phyloP scores from a whole-genome alignment of 2,797 vertebrate species.

The Diplodus puntazzo region DNA sequence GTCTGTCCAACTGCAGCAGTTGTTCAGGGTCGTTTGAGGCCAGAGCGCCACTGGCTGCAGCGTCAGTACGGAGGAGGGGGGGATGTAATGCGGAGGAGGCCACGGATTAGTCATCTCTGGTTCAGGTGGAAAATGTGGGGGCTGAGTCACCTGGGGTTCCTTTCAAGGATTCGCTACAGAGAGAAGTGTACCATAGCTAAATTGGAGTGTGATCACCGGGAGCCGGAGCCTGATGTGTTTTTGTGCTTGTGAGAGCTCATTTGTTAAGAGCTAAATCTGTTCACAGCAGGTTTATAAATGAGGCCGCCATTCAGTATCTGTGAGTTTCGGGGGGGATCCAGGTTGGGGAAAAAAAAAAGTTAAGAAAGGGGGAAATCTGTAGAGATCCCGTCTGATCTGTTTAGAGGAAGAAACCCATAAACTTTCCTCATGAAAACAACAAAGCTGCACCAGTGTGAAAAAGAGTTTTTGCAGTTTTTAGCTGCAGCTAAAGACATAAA shows the following conservation, averaged over 20 bases:
- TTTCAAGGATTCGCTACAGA: conserved; percentile 44
- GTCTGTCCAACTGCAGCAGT: conserved; percentile 36
- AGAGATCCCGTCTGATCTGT: no score
- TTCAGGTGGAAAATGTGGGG: conserved; percentile 67
- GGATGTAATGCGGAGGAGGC: conserved; percentile 62
- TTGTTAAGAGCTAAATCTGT: background rate
- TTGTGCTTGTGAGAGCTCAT: background rate
- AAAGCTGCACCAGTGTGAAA: no score
- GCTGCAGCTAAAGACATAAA: no score
- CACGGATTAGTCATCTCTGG: conserved; percentile 64
- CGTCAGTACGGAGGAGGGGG: conserved; percentile 31
- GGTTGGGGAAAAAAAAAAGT: background rate
- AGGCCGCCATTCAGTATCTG: background rate
- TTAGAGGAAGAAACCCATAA: no score
- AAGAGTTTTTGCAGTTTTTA: no score
- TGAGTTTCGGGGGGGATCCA: no score
- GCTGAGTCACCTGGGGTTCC: conserved; percentile 58
- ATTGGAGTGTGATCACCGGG: conserved; percentile 18
- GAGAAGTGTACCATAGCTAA: conserved; percentile 15
- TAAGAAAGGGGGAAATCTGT: background rate
- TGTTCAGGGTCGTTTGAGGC: conserved; percentile 37
- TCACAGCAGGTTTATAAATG: background rate
- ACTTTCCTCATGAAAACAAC: no score
- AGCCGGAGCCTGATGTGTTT: conserved; percentile 6
- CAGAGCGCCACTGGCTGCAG: conserved; percentile 16